A percentile compares a stretch with the other conserved stretches of the same genome.
These are phyloP conservation scores for Diadema setosum DNA, from an alignment of 35 echinoderm and acorn worm species.

Conservation along the genomic window DNA sequence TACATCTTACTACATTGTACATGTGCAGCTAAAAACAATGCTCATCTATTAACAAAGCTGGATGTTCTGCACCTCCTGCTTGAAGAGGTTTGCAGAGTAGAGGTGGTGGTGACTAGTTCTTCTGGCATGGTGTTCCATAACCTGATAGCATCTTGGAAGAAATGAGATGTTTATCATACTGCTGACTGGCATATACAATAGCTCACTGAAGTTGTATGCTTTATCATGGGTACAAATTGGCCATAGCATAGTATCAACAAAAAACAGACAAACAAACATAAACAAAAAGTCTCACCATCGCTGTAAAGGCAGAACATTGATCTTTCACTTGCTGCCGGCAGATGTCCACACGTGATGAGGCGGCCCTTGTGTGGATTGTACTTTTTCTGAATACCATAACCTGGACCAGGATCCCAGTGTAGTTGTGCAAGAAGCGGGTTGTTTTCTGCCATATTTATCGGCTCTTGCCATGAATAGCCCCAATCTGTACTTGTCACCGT, in stretches of 20 bases:
- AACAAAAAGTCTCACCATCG: slow-evolving; percentile 89
- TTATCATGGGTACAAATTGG: too few relatives aligned
- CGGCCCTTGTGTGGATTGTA: slow-evolving; percentile 64
- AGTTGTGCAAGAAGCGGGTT: slow-evolving; percentile 36
- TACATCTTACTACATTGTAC: too few relatives aligned
- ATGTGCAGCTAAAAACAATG: too few relatives aligned
- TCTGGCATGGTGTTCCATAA: too few relatives aligned
- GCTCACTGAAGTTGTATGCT: too few relatives aligned
- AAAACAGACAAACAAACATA: background rate
- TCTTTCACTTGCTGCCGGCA: background rate
- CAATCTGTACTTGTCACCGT: slow-evolving; percentile 51
- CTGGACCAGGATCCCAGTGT: slow-evolving; percentile 66
- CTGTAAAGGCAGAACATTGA: slow-evolving; percentile 73
- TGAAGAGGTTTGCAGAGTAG: too few relatives aligned
- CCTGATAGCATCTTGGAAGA: too few relatives aligned
- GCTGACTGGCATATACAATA: too few relatives aligned
- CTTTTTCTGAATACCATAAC: slow-evolving; percentile 94
- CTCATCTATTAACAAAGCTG: too few relatives aligned
- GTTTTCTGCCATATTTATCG: slow-evolving; percentile 42
- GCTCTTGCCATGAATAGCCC: slow-evolving; percentile 56
- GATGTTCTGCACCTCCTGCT: too few relatives aligned
- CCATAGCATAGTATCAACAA: background rate
- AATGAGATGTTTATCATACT: too few relatives aligned
- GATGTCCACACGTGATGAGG: slow-evolving; percentile 81
- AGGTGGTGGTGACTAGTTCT: too few relatives aligned